Evolutionary conservation across 2,888 invertebrate genomes (phyloP).

Genomic region (Tachina fera): DNA sequence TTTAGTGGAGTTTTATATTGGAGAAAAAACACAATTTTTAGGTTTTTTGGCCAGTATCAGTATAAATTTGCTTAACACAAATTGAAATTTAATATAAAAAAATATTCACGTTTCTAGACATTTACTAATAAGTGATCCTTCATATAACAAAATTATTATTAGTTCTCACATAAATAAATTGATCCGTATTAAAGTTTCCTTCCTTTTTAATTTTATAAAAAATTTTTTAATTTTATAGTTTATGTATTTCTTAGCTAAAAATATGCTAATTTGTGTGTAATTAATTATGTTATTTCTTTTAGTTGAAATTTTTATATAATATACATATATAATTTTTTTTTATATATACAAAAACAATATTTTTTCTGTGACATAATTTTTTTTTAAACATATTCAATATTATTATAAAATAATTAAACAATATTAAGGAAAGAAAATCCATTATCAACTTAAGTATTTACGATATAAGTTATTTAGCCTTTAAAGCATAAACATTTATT

Average conservation of each 20-base stretch:
- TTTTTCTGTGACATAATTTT: conserved; percentile 67
- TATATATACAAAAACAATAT: conserved; percentile 50
- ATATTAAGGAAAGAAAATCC: conserved; percentile 49
- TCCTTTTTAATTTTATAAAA: not conserved
- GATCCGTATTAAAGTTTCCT: conserved; percentile 22
- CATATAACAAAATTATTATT: no score
- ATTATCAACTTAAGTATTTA: conserved; percentile 62
- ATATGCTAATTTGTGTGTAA: conserved; percentile 17
- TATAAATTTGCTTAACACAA: no score
- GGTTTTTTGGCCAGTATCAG: no score
- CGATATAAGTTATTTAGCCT: conserved; percentile 67
- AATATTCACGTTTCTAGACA: no score
- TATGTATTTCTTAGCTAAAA: not conserved
- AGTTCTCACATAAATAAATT: not conserved
- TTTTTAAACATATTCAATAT: conserved; percentile 57
- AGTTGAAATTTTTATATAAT: conserved; percentile 63
- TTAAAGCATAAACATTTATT: conserved; percentile 66
- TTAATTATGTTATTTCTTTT: conserved; percentile 35
- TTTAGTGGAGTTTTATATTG: no score
- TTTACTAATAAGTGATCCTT: no score
- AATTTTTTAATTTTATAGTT: conserved; percentile 1
- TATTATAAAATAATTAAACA: conserved; percentile 54
- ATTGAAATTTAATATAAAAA: no score
- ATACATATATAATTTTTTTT: conserved; percentile 49
- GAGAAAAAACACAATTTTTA: no score